Conservation (phyloP, 1,140 invertebrate species). For the Thaumetopoea pityocampa region DNA sequence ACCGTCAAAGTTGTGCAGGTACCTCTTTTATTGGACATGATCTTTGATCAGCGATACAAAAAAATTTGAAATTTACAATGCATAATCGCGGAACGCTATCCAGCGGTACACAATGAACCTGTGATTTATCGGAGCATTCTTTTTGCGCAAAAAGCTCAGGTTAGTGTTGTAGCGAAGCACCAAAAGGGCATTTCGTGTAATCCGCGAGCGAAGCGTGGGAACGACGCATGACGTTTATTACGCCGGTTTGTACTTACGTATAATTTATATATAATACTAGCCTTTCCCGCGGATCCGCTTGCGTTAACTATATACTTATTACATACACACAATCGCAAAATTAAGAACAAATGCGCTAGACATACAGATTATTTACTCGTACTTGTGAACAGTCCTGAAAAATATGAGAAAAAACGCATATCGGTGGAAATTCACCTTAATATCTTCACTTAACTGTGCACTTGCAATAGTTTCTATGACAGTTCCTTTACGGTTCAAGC, state of each 20-base stretch:
- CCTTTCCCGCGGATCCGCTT: too few relatives aligned
- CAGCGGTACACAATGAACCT: conserved; percentile 48
- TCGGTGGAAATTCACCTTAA: too few relatives aligned
- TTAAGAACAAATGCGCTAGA: too few relatives aligned
- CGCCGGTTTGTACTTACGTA: conserved; percentile 13
- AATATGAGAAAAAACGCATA: too few relatives aligned
- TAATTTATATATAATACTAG: too few relatives aligned
- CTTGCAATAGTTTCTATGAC: too few relatives aligned
- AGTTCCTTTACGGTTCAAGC: too few relatives aligned
- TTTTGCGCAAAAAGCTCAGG: conserved; percentile 67
- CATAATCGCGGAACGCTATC: conserved; percentile 50
- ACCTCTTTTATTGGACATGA: conserved; percentile 52
- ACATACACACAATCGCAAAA: too few relatives aligned
- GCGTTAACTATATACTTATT: too few relatives aligned
- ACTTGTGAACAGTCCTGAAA: too few relatives aligned
- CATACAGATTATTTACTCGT: too few relatives aligned
- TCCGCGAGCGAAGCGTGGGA: conserved; percentile 60
- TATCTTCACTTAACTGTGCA: too few relatives aligned
- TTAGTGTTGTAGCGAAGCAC: conserved; percentile 61
- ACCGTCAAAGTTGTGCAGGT: conserved; percentile 67
- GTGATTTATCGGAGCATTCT: conserved; percentile 65
- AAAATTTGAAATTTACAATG: conserved; percentile 43
- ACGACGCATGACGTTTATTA: conserved; percentile 21
- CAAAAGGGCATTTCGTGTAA: conserved; percentile 70
- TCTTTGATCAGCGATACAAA: conserved; percentile 51